phyloP scores from a whole-genome alignment of 2,113 vertebrate species.

The Typhlomys cinereus region DNA sequence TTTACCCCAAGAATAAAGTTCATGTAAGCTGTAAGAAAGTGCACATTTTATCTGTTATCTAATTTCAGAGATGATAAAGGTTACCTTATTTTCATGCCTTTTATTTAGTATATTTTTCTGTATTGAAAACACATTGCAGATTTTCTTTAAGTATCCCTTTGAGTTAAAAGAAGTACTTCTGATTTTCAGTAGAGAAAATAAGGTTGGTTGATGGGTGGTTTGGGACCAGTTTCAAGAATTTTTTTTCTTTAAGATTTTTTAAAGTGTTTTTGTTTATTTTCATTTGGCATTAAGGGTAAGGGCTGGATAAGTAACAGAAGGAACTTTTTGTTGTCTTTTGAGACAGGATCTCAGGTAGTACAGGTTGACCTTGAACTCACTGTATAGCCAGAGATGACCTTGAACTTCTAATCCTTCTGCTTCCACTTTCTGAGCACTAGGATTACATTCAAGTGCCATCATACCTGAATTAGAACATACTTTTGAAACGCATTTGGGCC shows the following conservation, averaged over 20 bases:
- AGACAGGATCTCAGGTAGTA: background rate
- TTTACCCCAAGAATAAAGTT: background rate
- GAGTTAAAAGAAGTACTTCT: background rate
- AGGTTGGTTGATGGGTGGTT: background rate
- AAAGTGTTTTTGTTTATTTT: too few relatives aligned
- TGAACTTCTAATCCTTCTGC: background rate
- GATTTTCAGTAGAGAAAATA: constrained; percentile 34
- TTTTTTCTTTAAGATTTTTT: too few relatives aligned
- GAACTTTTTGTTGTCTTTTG: background rate
- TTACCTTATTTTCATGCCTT: background rate
- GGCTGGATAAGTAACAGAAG: background rate
- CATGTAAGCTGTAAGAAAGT: background rate
- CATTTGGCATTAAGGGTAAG: constrained; percentile 28
- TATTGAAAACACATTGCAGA: background rate
- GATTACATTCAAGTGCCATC: background rate
- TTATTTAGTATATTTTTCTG: constrained; percentile 12
- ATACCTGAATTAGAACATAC: background rate
- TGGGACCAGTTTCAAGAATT: background rate
- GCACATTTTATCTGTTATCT: background rate
- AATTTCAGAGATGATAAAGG: constrained; percentile 16
- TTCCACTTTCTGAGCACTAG: background rate
- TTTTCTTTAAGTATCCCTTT: background rate
- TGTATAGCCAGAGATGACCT: background rate
- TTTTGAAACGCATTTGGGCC: background rate
- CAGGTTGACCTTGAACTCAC: background rate